phyloP scores from a whole-genome alignment of 2,113 vertebrate species.

The Aptenodytes patagonicus region DNA sequence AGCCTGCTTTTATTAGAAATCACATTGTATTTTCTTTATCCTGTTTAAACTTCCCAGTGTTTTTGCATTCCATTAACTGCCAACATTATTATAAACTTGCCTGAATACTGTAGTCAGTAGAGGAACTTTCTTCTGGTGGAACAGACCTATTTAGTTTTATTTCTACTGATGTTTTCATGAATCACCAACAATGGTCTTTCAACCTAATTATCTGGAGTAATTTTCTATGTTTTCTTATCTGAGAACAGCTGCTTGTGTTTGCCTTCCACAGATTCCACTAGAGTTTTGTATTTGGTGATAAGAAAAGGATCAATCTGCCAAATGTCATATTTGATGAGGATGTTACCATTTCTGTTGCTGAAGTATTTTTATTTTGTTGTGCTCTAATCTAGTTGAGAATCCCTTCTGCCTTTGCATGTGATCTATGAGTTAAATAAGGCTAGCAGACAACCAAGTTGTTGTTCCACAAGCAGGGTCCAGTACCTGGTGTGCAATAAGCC shows the following conservation, averaged over 20 bases:
- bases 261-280: not conserved
- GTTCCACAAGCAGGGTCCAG: too few relatives aligned
- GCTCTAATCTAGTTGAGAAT: not conserved
- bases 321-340: not conserved
- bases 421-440: not conserved
- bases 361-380: not conserved
- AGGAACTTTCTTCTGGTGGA: not conserved
- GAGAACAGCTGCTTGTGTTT: not conserved
- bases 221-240: not conserved
- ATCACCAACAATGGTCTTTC: not conserved
- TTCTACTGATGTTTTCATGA: not conserved
- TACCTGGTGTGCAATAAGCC: too few relatives aligned
- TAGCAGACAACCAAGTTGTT: not conserved
- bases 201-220: not conserved
- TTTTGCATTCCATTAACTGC: not conserved
- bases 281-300: not conserved
- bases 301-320: not conserved
- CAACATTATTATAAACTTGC: not conserved
- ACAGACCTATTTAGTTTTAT: not conserved
- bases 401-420: not conserved
- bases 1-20: not conserved
- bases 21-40: not conserved
- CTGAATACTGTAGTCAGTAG: not conserved
- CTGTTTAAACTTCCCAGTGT: not conserved
- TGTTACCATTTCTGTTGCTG: not conserved